phyloP scores from a whole-genome alignment of 1,140 invertebrate genomes.

The Wasmannia auropunctata region DNA sequence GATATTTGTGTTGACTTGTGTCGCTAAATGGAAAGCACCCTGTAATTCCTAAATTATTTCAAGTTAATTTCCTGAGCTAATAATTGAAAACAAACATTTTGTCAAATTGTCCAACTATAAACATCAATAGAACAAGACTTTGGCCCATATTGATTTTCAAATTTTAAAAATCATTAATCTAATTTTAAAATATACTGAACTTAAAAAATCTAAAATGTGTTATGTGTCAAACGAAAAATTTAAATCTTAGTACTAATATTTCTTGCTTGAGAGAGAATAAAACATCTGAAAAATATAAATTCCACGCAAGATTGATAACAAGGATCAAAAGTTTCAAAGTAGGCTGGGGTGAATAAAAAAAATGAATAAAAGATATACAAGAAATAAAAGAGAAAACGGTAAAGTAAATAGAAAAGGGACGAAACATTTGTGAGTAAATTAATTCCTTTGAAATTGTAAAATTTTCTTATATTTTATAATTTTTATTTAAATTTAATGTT shows the following conservation, averaged over 20 bases:
- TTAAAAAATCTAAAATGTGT: not conserved
- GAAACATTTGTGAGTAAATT: not conserved
- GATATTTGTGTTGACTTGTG: too few relatives aligned
- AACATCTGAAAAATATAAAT: constrained; percentile 2
- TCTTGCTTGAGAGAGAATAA: not conserved
- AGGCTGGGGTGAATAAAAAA: not conserved
- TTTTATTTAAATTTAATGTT: not conserved
- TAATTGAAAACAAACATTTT: not conserved
- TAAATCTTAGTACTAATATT: not conserved
- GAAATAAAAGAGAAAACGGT: not conserved
- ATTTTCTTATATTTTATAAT: not conserved
- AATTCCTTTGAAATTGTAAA: not conserved
- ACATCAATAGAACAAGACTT: not conserved
- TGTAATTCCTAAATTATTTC: not conserved
- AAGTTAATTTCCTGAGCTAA: not conserved
- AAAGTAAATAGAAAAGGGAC: not conserved
- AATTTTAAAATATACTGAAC: not conserved
- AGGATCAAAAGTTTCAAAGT: constrained; percentile 22
- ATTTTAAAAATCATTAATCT: not conserved
- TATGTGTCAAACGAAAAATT: not conserved
- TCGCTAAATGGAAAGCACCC: too few relatives aligned
- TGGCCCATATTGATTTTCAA: not conserved
- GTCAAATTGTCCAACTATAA: not conserved
- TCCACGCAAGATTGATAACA: constrained; percentile 16
- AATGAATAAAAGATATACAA: not conserved